Evolutionary conservation across 2,797 vertebrate genomes (phyloP).

Genomic region (Dallia pectoralis): DNA sequence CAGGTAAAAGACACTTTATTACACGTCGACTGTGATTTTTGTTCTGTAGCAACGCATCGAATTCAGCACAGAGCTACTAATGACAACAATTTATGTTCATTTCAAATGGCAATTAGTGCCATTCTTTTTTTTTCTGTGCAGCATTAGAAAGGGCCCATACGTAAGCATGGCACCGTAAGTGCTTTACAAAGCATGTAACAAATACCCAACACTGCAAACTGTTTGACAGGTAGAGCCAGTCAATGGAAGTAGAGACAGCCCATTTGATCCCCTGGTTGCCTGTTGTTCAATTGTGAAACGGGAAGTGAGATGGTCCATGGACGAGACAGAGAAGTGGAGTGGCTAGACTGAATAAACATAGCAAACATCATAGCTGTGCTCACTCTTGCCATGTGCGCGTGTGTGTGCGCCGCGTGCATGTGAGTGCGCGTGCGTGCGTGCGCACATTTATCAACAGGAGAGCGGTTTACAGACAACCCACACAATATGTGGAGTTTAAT

Average conservation of each 20-base stretch:
- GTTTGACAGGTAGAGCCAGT: not conserved
- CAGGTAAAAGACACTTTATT: conserved; percentile 6
- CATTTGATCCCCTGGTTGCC: not conserved
- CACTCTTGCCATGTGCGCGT: not conserved
- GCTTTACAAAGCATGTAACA: too few relatives aligned
- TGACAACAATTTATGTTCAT: not conserved
- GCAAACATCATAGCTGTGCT: not conserved
- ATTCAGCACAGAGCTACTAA: not conserved
- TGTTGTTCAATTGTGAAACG: not conserved
- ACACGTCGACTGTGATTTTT: not conserved
- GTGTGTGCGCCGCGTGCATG: not conserved
- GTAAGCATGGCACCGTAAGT: not conserved
- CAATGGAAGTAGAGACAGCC: not conserved
- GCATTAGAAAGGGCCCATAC: not conserved
- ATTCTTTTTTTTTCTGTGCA: too few relatives aligned
- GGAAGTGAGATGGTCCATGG: not conserved
- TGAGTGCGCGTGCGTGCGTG: not conserved
- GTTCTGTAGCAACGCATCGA: not conserved
- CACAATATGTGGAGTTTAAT: too few relatives aligned
- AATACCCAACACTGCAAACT: too few relatives aligned
- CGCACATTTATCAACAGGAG: too few relatives aligned
- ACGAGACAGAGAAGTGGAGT: not conserved
- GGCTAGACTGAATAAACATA: conserved; percentile 2
- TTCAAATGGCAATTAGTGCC: not conserved
- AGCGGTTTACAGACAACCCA: too few relatives aligned